phyloP scores from a whole-genome alignment of 2,888 invertebrate genomes.

The Rambutsinella grinnellia region DNA sequence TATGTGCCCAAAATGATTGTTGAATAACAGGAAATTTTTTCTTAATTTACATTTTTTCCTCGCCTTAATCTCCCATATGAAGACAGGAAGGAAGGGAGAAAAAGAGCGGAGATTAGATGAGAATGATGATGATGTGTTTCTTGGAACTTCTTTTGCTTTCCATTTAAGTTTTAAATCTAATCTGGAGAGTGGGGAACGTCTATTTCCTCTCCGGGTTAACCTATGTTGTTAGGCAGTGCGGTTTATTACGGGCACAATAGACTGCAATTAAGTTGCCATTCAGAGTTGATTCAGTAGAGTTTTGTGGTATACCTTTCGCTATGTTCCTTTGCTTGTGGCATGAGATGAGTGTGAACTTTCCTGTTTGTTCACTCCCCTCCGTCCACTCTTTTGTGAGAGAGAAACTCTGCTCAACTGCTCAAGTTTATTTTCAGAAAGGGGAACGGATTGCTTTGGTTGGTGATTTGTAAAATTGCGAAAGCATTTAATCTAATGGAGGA shows the following conservation, averaged over 20 bases:
- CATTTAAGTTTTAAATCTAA: constrained; percentile 66
- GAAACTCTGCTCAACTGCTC: no score
- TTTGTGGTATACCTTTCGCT: no score
- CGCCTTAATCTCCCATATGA: background rate
- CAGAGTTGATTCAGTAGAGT: constrained; percentile 42
- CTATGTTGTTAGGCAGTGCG: no score
- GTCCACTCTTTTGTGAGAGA: no score
- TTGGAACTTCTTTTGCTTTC: constrained; percentile 59
- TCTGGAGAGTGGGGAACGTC: no score
- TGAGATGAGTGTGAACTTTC: no score
- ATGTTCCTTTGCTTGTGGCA: no score
- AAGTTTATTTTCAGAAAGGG: no score
- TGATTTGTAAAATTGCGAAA: constrained; percentile 62
- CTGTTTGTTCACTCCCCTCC: no score
- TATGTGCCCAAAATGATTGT: constrained; percentile 16
- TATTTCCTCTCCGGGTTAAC: no score
- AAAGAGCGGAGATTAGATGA: constrained; percentile 46
- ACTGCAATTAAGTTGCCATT: constrained; percentile 66
- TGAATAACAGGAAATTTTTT: background rate
- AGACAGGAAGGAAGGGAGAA: constrained; percentile 25
- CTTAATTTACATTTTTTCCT: constrained; percentile 39
- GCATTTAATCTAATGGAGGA: constrained; percentile 60
- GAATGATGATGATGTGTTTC: constrained; percentile 37
- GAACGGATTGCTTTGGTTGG: background rate
- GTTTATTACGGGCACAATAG: constrained; percentile 59